Percentiles rank a stretch among this genome's conserved stretches.
Conservation (phyloP, 2,888 invertebrate species). For the Sarcophaga subvicina region DNA sequence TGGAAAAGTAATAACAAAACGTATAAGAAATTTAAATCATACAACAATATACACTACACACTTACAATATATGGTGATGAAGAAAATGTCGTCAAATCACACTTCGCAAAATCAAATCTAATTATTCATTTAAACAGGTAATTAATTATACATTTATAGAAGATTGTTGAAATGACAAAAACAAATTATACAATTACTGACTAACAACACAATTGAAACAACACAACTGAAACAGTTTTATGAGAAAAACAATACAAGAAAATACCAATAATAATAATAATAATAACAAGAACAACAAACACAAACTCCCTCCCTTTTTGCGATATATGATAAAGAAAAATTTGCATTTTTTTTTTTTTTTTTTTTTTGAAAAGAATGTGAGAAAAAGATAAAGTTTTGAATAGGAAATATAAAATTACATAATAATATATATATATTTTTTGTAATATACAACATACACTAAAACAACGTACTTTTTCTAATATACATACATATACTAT, state of each 20-base stretch:
- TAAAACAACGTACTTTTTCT: slow-evolving; percentile 55
- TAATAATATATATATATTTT: slow-evolving; percentile 63
- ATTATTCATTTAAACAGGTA: slow-evolving; percentile 53
- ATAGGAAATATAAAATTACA: slow-evolving; percentile 39
- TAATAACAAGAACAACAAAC: slow-evolving; percentile 23
- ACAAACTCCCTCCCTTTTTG: slow-evolving; percentile 67
- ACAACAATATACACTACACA: slow-evolving; percentile 34
- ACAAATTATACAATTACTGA: slow-evolving; percentile 19
- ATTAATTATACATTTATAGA: slow-evolving; percentile 13
- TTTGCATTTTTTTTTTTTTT: slow-evolving; percentile 21
- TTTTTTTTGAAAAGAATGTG: slow-evolving; percentile 29
- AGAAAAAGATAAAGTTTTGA: slow-evolving; percentile 32
- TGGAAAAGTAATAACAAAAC: slow-evolving; percentile 37
- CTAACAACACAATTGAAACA: slow-evolving; percentile 19
- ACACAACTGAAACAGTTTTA: slow-evolving; percentile 9
- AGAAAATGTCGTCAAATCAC: slow-evolving; percentile 42
- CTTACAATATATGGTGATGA: slow-evolving; percentile 53
- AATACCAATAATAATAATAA: slow-evolving; percentile 17
- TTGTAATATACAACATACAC: slow-evolving; percentile 68
- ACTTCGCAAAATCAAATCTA: slow-evolving; percentile 61
- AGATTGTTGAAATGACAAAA: neutral
- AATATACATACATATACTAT: slow-evolving; percentile 21
- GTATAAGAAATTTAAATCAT: slow-evolving; percentile 44
- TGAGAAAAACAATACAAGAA: slow-evolving; percentile 29
- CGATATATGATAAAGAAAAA: slow-evolving; percentile 57